These are phyloP conservation scores for Danio tinwini DNA, from an alignment of 2,797 vertebrate genomes.

Conservation along the genomic window DNA sequence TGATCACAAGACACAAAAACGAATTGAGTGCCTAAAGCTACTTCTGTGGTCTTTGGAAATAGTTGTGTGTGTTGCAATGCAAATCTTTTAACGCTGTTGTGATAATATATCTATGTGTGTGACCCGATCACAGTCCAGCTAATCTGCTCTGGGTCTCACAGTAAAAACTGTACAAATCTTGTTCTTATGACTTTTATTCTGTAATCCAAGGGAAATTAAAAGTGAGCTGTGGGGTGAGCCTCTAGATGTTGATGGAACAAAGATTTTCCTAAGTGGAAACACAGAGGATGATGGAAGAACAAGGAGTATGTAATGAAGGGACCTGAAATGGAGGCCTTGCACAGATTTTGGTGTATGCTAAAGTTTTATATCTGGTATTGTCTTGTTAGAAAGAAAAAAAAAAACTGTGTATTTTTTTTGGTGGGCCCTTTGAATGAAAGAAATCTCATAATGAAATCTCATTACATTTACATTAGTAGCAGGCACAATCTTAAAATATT, in stretches of 20 bases:
- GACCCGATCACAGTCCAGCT: background rate
- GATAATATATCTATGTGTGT: background rate
- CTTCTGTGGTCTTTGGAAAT: background rate
- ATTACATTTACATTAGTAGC: too few species aligned
- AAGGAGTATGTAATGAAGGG: background rate
- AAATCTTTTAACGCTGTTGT: background rate
- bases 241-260: background rate
- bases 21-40: background rate
- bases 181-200: background rate
- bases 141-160: background rate
- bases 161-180: background rate
- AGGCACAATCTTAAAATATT: too few species aligned
- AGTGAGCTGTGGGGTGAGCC: background rate
- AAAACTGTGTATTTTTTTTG: too few species aligned
- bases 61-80: background rate
- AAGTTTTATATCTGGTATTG: background rate
- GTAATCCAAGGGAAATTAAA: constrained; percentile 24
- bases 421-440: too few species aligned
- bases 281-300: background rate
- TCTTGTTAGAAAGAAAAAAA: too few species aligned
- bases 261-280: background rate
- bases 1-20: background rate
- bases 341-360: background rate
- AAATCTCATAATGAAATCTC: too few species aligned
- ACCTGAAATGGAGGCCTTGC: background rate